phyloP scores from a whole-genome alignment of 1,140 invertebrate genomes.

The Euura saliciscinereae region DNA sequence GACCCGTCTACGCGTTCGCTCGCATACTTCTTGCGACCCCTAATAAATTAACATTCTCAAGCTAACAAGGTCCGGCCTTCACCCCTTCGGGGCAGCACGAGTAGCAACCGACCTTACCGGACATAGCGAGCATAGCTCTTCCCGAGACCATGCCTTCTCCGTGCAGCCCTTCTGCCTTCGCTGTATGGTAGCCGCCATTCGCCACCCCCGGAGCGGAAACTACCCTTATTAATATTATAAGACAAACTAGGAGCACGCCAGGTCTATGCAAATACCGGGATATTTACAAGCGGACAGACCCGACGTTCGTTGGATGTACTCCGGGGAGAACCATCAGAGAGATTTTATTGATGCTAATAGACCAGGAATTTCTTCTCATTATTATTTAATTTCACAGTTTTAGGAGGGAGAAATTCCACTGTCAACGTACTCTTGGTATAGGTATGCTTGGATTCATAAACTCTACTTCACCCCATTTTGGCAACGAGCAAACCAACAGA shows the following conservation, averaged over 20 bases:
- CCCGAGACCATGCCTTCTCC: conserved; percentile 34
- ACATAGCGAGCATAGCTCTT: conserved; percentile 60
- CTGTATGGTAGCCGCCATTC: conserved; percentile 12
- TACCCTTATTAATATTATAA: conserved; percentile 60
- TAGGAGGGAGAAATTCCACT: too few species aligned
- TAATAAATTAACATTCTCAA: conserved; percentile 62
- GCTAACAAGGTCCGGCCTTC: conserved; percentile 58
- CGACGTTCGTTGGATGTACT: not conserved
- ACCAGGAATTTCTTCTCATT: too few species aligned
- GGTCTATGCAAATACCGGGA: conserved; percentile 48
- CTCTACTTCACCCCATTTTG: too few species aligned
- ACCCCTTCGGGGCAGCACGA: conserved; percentile 49
- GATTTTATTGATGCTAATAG: too few species aligned
- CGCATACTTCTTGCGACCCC: conserved; percentile 30
- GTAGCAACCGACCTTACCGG: conserved; percentile 55
- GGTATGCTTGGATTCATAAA: too few species aligned
- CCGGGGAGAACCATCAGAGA: too few species aligned
- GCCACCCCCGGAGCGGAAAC: conserved; percentile 33
- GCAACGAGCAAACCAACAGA: too few species aligned
- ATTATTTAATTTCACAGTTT: too few species aligned
- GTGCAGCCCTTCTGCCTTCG: conserved; percentile 15
- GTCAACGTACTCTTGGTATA: too few species aligned
- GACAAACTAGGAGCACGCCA: conserved; percentile 42
- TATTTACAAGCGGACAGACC: conserved; percentile 38
- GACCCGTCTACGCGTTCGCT: conserved; percentile 3